These are phyloP conservation scores for Tetraodon nigroviridis DNA, from an alignment of 2,113 vertebrate genomes.

Conservation along the genomic window DNA sequence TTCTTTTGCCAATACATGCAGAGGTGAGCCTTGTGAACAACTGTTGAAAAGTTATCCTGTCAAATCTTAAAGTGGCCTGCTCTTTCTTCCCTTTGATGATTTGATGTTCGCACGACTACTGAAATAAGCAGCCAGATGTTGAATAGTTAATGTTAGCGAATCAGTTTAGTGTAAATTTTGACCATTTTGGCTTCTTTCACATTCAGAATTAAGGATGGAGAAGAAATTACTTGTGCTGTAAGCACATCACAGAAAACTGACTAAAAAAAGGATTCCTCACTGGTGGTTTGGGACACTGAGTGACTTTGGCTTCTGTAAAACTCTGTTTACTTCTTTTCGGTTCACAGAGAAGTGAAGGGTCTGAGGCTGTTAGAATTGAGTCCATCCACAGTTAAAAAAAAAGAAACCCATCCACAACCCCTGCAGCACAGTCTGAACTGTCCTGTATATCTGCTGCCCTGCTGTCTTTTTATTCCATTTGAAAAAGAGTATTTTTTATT, in stretches of 20 bases:
- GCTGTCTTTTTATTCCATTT: neutral
- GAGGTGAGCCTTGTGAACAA: neutral
- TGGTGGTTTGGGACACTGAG: too few species aligned
- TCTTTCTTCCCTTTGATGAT: neutral
- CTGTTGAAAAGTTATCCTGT: too few species aligned
- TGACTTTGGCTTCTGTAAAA: neutral
- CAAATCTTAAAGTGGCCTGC: too few species aligned
- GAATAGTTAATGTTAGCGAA: neutral
- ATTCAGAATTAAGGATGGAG: too few species aligned
- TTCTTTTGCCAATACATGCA: neutral
- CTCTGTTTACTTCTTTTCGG: neutral
- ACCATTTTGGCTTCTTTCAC: neutral
- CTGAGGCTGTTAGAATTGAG: neutral
- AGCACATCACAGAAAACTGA: neutral
- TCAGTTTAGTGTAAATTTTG: too few species aligned
- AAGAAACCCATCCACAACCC: neutral
- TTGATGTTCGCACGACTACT: slow-evolving; percentile 7
- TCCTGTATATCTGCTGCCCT: too few species aligned
- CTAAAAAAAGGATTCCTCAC: neutral
- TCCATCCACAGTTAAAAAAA: neutral
- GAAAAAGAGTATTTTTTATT: neutral
- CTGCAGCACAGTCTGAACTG: neutral
- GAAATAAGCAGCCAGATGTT: neutral
- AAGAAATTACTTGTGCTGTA: too few species aligned
- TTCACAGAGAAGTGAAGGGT: slow-evolving; percentile 2